Conservation (phyloP, 2,888 invertebrate species). For the Thumatha senex region DNA sequence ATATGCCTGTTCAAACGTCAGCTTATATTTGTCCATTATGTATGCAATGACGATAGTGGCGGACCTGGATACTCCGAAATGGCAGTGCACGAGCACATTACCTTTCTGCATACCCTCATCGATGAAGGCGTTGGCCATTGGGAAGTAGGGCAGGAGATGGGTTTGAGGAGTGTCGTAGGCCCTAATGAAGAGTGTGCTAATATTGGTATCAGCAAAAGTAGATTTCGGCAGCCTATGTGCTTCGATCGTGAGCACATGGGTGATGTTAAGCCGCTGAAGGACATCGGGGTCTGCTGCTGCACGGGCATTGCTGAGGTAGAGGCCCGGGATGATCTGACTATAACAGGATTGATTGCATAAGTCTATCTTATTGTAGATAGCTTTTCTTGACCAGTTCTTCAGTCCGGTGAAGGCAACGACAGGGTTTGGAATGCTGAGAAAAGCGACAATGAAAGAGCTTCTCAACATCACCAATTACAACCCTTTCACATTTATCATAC, state of each 20-base stretch:
- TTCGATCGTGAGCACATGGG: conserved; percentile 77
- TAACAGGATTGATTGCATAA: conserved; percentile 73
- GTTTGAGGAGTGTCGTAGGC: conserved; percentile 73
- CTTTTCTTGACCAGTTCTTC: conserved; percentile 66
- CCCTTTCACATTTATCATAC: conserved; percentile 54
- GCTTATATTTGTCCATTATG: conserved; percentile 93
- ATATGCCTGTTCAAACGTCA: conserved; percentile 94
- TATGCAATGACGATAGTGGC: conserved; percentile 98
- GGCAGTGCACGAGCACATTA: conserved; percentile 95
- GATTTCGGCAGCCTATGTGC: conserved; percentile 66
- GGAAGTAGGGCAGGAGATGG: conserved; percentile 75
- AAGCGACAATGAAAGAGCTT: conserved; percentile 63
- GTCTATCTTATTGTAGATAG: conserved; percentile 66
- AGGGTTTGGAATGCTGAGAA: conserved; percentile 65
- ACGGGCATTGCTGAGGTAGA: conserved; percentile 73
- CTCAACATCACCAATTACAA: conserved; percentile 64
- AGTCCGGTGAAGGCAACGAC: conserved; percentile 60
- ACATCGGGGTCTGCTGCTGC: conserved; percentile 66
- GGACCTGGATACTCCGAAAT: conserved; percentile 96
- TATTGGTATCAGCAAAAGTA: conserved; percentile 60
- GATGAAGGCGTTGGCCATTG: conserved; percentile 76
- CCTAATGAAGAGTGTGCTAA: conserved; percentile 74
- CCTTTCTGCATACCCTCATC: conserved; percentile 85
- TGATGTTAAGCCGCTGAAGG: conserved; percentile 67
- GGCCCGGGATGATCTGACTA: conserved; percentile 66